Evolutionary conservation across 2,113 vertebrate genomes (phyloP).

Genomic region (Hypocryptadius cinnamomeus): DNA sequence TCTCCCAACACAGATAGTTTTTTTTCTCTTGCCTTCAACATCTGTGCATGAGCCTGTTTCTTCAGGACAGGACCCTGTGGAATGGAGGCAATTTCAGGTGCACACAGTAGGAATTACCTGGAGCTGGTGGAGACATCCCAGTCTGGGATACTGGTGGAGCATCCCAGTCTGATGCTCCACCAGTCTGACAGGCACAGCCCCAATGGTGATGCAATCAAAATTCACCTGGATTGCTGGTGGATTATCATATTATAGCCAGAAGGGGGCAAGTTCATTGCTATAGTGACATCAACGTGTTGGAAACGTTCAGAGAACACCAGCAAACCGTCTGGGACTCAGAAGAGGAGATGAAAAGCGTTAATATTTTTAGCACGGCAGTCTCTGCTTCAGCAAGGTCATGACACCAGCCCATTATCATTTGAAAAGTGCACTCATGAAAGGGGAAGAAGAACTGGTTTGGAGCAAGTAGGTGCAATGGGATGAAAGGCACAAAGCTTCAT

Average conservation of each 20-base stretch:
- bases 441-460: conserved; percentile 2
- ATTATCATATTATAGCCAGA: not conserved
- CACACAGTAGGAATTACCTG: not conserved
- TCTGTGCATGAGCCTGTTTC: not conserved
- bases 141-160: not conserved
- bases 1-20: not conserved
- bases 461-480: not conserved
- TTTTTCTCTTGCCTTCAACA: not conserved
- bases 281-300: not conserved
- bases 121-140: not conserved
- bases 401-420: conserved; percentile 28
- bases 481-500: not conserved
- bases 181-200: not conserved
- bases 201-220: not conserved
- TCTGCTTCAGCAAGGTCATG: conserved; percentile 5
- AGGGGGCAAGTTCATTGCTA: not conserved
- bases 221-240: not conserved
- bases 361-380: conserved; percentile 9
- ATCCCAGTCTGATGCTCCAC: not conserved
- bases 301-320: not conserved
- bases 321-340: not conserved
- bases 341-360: not conserved
- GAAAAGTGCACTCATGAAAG: conserved; percentile 25
- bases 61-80: not conserved
- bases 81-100: not conserved